Base-by-base conservation (phyloP, 2,797 vertebrate genomes). In the Tadarida brasiliensis region DNA sequence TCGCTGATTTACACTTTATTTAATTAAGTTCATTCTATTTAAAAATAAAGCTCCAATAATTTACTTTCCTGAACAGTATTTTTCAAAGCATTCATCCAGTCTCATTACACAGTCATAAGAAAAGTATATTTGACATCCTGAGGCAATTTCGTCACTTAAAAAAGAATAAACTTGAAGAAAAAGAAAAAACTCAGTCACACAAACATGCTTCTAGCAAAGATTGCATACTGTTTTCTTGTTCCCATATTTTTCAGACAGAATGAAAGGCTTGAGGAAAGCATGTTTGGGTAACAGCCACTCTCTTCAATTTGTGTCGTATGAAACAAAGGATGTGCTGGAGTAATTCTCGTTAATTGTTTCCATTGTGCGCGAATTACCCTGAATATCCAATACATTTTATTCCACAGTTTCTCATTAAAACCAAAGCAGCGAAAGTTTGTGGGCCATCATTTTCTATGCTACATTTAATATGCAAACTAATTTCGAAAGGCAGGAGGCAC, bases 401-500 rank as follows among this genome's bases (percentile, higher is more conserved):
- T 97, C 74, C 10, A 70, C 59, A 59, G 59, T 71, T 83, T 92
- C 71, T 90, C 87, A 70, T 92, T 97, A 96, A 97, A 96, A 83
- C 35, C 87, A 71, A 95, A 94, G 96, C 94, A 87, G 44, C 82
- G 92, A 95, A 97, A 90, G 61, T 96, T 98, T 97, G 87, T 96
- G 63, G 77, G 54, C 82, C 87, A 96, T 91, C 9, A 81, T 12
- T 20, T 96, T 78, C 73, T 94, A 84, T 95, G 91, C 96, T 97
- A 97, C 96, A 98, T 97, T 97, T 97, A 97, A 97, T 97, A 96
- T 96, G 96, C 96, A 98, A 98, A 98, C 96, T 96, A 96, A 95
- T 65, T 98, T 97, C 96, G 98, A 98, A 98, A 98, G 88, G 93
- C 97, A 96, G 97, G 89, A 97, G 85, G 70, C 94, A 98, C 94